Evolutionary conservation across 2,797 vertebrate species (phyloP), one percentile per base, ranked within the genome.

Genomic region (Ibycter americanus): DNA sequence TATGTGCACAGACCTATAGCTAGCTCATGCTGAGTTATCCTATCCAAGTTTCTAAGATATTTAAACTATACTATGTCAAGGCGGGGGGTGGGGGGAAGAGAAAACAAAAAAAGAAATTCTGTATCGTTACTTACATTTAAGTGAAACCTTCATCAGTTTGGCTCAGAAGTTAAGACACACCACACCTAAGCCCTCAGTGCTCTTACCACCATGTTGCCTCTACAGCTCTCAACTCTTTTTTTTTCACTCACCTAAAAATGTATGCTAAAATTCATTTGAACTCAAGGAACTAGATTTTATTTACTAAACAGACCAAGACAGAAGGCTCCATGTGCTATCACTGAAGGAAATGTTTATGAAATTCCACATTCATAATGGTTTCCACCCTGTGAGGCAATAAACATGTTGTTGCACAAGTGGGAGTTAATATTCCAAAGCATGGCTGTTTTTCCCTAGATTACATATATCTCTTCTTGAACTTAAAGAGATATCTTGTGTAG

Each of bases 381-480:
- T 78, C 91, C 51, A 70, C 7, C 21, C 31, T 34, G 31, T 6
- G 22, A 51, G 21, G 55, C 19, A 87, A 91, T 46, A 73, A 89
- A 66, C 11, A 22, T 0, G 0, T 14, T 73, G 6, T 3, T 65
- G 15, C 31, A 23, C 29, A 83, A 63, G 19, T 14, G 26, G 26
- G n/a, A 89, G 42, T 59, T 66, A 59, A 66, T 42, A 85, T 25
- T 62, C 26, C 16, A 73, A 87, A 90, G 34, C 47, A 80, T 6
- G 23, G 16, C 25, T 82, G 16, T 2, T 72, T 87, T 47, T 47
- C 36, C 20, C 5, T 32, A 19, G 9, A 42, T 36, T 40, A 59
- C 5, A 15, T 20, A 6, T 26, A 63, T 17, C 19, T 58, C 10
- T 40, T 81, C 20, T 16, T 52, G 14, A 95, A 36, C 2, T 58